These are phyloP conservation scores for Nipponacmea schrenckii DNA, from an alignment of 2,888 invertebrate genomes.

Conservation along the genomic window DNA sequence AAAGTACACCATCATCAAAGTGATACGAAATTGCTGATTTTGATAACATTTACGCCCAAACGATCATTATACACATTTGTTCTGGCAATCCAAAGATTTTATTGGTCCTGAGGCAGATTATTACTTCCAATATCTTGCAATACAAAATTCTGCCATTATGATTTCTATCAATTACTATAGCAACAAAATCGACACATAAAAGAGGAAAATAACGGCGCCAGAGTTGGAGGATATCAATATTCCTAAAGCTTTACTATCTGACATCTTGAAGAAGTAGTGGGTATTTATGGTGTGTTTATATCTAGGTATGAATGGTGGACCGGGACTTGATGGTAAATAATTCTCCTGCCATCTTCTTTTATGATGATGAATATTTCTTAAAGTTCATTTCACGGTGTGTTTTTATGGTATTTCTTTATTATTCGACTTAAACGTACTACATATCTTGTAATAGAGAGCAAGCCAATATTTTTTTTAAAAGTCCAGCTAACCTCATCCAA, in stretches of 20 bases:
- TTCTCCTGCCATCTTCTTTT: too few species aligned
- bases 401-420: too few species aligned
- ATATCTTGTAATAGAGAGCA: too few species aligned
- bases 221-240: background rate
- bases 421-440: too few species aligned
- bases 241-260: background rate
- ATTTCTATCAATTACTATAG: constrained; percentile 9
- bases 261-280: too few species aligned
- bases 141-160: background rate
- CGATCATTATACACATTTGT: constrained; percentile 2
- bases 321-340: too few species aligned
- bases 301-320: too few species aligned
- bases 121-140: background rate
- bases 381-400: too few species aligned
- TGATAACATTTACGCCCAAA: background rate
- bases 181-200: constrained; percentile 2
- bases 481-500: too few species aligned
- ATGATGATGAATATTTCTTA: too few species aligned
- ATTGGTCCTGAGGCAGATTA: background rate
- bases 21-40: background rate
- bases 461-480: too few species aligned
- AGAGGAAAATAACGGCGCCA: constrained; percentile 3
- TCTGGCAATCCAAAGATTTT: background rate
- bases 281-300: too few species aligned
- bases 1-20: background rate